These are phyloP conservation scores for Macrophya annulata DNA, from an alignment of 2,888 invertebrate genomes.

Conservation along the genomic window DNA sequence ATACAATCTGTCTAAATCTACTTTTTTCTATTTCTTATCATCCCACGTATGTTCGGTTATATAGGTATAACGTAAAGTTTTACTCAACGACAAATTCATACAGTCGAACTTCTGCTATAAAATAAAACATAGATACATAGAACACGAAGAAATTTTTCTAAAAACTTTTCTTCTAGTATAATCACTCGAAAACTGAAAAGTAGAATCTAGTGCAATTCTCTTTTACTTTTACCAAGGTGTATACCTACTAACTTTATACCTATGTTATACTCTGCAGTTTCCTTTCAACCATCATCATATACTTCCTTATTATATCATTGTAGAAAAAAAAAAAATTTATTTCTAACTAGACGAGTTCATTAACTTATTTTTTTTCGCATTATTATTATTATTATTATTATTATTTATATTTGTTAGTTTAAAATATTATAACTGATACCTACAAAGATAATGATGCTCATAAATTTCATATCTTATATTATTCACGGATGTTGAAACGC, in stretches of 20 bases:
- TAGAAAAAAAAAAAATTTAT: neutral
- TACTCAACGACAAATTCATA: constrained; percentile 34
- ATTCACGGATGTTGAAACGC: neutral
- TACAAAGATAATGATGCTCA: neutral
- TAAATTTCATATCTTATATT: neutral
- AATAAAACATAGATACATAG: neutral
- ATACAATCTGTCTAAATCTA: too few species aligned
- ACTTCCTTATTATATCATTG: neutral
- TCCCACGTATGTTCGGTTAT: neutral
- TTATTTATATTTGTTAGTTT: neutral
- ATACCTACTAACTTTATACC: neutral
- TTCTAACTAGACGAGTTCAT: neutral
- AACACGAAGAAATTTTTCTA: constrained; percentile 7
- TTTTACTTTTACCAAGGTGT: neutral
- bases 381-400: too few species aligned
- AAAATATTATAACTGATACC: neutral
- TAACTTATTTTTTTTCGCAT: neutral
- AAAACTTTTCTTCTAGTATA: constrained; percentile 18
- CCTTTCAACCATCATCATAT: neutral
- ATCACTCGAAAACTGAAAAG: constrained; percentile 30
- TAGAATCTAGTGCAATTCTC: constrained; percentile 13
- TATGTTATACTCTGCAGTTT: neutral
- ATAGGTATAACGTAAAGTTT: neutral
- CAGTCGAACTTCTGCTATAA: neutral
- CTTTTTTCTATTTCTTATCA: neutral